phyloP scores from a whole-genome alignment of 2,888 invertebrate species.

The Nymphalis urticae region DNA sequence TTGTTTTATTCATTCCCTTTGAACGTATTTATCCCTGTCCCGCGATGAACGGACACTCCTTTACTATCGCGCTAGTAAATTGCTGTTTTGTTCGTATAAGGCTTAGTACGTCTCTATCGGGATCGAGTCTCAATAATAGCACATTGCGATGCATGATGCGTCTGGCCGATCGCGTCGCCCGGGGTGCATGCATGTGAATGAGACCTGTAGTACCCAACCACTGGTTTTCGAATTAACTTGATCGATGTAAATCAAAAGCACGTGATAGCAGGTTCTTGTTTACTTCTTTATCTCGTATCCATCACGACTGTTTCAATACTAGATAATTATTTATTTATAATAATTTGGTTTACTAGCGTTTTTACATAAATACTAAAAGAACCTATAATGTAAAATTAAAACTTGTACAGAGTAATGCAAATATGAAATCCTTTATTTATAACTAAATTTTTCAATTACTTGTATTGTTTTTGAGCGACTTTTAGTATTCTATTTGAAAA shows the following conservation, averaged over 20 bases:
- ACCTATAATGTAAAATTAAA: too few relatives aligned
- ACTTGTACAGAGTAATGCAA: too few relatives aligned
- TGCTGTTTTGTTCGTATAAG: constrained; percentile 48
- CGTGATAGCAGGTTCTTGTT: constrained; percentile 35
- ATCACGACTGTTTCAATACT: constrained; percentile 2
- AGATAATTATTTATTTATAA: background rate
- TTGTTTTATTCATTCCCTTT: constrained; percentile 41
- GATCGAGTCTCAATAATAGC: constrained; percentile 58
- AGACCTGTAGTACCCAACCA: constrained; percentile 42
- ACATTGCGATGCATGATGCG: constrained; percentile 65
- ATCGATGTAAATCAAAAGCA: constrained; percentile 31
- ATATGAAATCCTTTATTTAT: too few relatives aligned
- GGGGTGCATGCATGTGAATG: constrained; percentile 63
- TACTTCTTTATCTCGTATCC: constrained; percentile 23
- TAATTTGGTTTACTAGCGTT: too few relatives aligned
- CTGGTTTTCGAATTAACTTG: constrained; percentile 42
- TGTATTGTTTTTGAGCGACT: too few relatives aligned
- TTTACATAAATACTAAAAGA: too few relatives aligned
- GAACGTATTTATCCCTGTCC: constrained; percentile 55
- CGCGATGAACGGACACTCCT: constrained; percentile 62
- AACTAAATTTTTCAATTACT: too few relatives aligned
- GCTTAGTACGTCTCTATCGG: constrained; percentile 62
- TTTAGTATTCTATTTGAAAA: too few relatives aligned
- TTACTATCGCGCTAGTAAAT: constrained; percentile 60
- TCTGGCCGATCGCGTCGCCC: constrained; percentile 56